Conservation (phyloP, 2,113 vertebrate species). For the Theropithecus gelada region DNA sequence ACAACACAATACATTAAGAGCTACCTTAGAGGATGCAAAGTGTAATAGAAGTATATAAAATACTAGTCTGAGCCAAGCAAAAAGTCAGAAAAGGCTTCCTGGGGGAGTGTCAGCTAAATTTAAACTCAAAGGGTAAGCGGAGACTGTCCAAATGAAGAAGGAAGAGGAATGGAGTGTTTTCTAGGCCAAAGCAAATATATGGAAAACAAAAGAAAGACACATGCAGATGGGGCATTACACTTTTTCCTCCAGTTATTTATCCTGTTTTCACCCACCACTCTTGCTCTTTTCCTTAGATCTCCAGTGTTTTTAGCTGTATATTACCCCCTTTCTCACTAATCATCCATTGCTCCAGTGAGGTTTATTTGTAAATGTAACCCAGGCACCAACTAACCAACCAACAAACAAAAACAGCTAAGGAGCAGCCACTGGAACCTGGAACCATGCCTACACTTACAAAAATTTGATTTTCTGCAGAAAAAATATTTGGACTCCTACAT, state of each 20-base stretch:
- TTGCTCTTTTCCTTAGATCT: not conserved
- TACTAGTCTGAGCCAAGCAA: not conserved
- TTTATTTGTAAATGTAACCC: not conserved
- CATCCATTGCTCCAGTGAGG: not conserved
- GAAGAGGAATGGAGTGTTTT: not conserved
- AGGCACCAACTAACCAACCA: not conserved
- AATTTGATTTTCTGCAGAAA: slow-evolving; percentile 61
- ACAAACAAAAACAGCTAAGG: not conserved
- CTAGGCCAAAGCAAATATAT: not conserved
- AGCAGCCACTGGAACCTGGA: slow-evolving; percentile 25
- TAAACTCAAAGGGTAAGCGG: not conserved
- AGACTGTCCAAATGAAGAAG: not conserved
- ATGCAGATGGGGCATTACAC: no score
- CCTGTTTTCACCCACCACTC: not conserved
- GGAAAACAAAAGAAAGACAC: not conserved
- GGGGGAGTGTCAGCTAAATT: not conserved
- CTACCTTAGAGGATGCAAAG: not conserved
- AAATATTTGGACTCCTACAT: slow-evolving; percentile 74
- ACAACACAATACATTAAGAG: not conserved
- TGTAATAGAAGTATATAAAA: not conserved
- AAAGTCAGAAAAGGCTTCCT: not conserved
- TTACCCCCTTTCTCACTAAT: not conserved
- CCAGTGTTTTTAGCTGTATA: not conserved
- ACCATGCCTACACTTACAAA: slow-evolving; percentile 54
- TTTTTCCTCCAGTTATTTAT: not conserved